Evolutionary conservation across 2,888 invertebrate genomes (phyloP), one percentile per base, ranked within the genome.

Genomic region (Temnothorax rugatulus): DNA sequence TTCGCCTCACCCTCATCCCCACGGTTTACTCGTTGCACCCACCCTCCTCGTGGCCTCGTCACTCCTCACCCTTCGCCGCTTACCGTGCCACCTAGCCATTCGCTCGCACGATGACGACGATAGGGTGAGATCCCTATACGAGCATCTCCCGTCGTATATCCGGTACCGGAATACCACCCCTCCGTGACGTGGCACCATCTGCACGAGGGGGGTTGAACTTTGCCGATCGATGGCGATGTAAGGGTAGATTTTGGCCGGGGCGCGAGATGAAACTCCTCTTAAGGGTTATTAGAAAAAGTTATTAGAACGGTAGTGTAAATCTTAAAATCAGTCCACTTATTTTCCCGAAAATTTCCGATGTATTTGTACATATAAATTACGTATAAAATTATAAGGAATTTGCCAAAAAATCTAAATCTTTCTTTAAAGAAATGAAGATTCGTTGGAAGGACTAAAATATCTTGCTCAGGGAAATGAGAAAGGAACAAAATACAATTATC

Each of bases 41-140:
- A 44, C 25, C 75, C 47, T 64, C 69, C 61, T 44, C 82, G 54
- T 21, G 38, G 54, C 38, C 34, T 50, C 54, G 21, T 54, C 84
- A 21, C 68, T 81, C 73, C 79, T 44, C 50, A 41, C 59, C 57
- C 73, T 38, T 41, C 38, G 63, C 15, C 83, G 71, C 69, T 74
- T 69, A 76, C 47, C 87, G 63, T 86, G 87, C 89, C 84, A 86
- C 83, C 44, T 85, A 76, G 41, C 18, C 79, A 69, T 73, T 25
- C 29, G 50, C 61, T 59, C 41, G 52, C 34, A 18, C 61, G 52
- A 41, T 15, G 25, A 57, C 34, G 34, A 85, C 47, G 41, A 52
- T 29, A 29, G n/a, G 57, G 44, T 25, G 68, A 75, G 41, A 71
- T 71, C 77, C 77, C 71, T 69, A 2, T 50, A 34, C 54, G 54